Evolutionary conservation across 1,140 invertebrate genomes (phyloP).

Genomic region (Lasaia peninsularis): DNA sequence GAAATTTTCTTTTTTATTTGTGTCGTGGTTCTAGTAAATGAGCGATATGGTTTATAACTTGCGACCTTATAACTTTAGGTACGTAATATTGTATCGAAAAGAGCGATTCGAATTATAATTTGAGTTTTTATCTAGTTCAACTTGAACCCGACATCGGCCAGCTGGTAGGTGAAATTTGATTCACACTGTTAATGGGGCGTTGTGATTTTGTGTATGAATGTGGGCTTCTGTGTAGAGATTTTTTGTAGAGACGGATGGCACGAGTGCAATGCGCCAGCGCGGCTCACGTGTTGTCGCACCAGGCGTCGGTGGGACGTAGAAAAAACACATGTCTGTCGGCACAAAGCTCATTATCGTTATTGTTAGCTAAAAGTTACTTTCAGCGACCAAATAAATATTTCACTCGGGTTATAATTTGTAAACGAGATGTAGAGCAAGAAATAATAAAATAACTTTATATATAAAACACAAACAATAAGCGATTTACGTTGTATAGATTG

Average conservation of each 20-base stretch:
- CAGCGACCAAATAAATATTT: neutral
- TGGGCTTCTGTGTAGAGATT: slow-evolving; percentile 31
- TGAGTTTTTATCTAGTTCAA: slow-evolving; percentile 14
- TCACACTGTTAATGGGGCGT: slow-evolving; percentile 60
- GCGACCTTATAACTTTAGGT: neutral
- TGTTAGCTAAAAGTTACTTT: slow-evolving; percentile 6
- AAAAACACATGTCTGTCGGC: slow-evolving; percentile 16
- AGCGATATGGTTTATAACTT: no score
- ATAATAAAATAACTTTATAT: no score
- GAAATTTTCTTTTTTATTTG: no score
- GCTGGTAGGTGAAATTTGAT: slow-evolving; percentile 67
- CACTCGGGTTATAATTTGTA: no score
- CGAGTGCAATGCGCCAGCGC: slow-evolving; percentile 13
- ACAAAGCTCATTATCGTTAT: slow-evolving; percentile 19
- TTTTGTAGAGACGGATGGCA: slow-evolving; percentile 29
- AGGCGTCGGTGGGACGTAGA: slow-evolving; percentile 2
- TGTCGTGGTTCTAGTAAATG: no score
- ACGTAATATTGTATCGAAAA: neutral
- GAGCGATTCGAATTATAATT: slow-evolving; percentile 7
- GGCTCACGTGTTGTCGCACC: neutral
- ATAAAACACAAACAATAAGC: no score
- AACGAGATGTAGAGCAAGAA: no score
- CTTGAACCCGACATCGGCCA: slow-evolving; percentile 43
- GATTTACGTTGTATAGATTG: no score
- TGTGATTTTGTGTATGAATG: slow-evolving; percentile 43